Conservation (phyloP, 1,140 invertebrate genomes). For the Aphaenogaster rudis region DNA sequence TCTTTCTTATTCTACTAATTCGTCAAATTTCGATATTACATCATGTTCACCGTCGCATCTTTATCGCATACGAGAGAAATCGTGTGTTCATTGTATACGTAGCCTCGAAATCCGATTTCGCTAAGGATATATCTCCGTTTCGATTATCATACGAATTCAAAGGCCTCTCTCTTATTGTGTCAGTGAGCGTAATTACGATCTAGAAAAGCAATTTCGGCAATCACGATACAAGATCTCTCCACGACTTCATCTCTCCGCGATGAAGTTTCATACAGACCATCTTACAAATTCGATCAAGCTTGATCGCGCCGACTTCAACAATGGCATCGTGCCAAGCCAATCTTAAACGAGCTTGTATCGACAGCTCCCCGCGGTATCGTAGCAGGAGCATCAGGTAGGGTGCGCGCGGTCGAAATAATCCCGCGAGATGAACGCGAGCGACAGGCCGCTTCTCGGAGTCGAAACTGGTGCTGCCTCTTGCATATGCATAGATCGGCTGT, state of each 20-base stretch:
- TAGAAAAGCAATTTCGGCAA: constrained; percentile 4
- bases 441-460: background rate
- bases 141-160: background rate
- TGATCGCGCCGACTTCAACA: constrained; percentile 39
- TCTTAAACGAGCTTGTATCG: constrained; percentile 66
- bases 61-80: background rate
- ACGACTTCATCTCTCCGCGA: background rate
- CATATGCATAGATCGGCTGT: background rate
- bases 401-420: constrained; percentile 32
- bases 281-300: constrained; percentile 7
- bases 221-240: background rate
- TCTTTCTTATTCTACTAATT: background rate
- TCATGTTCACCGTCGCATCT: background rate
- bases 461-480: background rate
- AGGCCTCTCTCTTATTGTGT: background rate
- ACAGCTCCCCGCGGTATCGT: constrained; percentile 32
- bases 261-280: background rate
- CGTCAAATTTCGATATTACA: background rate
- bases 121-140: background rate
- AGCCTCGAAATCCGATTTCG: background rate
- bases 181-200: background rate
- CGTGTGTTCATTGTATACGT: too few species aligned
- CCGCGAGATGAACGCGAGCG: background rate
- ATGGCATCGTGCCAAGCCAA: constrained; percentile 75
- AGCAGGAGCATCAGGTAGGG: constrained; percentile 72